Base-by-base conservation (phyloP, 2,113 vertebrate genomes). In the Nannobrachium achirus region DNA sequence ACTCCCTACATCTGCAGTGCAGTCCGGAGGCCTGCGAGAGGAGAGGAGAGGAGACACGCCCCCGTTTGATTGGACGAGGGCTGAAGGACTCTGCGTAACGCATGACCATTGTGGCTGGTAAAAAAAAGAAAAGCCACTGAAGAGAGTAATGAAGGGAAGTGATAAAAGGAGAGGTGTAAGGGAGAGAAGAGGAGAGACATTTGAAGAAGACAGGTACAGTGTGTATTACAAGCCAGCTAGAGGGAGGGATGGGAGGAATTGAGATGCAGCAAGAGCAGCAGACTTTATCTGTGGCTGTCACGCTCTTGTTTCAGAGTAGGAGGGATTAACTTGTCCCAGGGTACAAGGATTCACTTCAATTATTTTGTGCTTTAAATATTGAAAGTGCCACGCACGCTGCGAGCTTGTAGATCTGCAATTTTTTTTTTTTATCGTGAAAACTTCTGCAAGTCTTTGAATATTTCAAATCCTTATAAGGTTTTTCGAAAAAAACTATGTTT, bases 1-100 rank as follows among this genome's bases (percentile, higher is more conserved):
- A 46, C 18, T 9, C 25, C 69, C 44, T 62, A 58, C 52, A 69
- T 73, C 83, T 85, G 79, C 80, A 80, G 65, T 62, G 67, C 40
- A 60, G 65, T 42, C 59, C 65, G 7, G 5, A 13, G 4, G 49
- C 13, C 59, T 51, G 41, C 10, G 70, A 84, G 62, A 63, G 79
- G 69, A 67, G 62, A 41, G 74, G 63, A 66, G 46, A 59, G 15
- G 41, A 56, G 66, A 66, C 46, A 14, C 7, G 3, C 55, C 16
- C 44, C 57, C 8, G 44, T 55, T 51, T 67, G 61, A 78, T 7
- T 61, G 70, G 45, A 63, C 56, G 7, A 46, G 46, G 72, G 58
- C 53, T 41, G 50, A 51, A 33, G 25, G 50, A 73, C 51, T 75
- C 65, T 53, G 55, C 60, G 51, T 40, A 63, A 72, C 40, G 19